Evolutionary conservation across 2,888 invertebrate genomes (phyloP), one percentile per base, ranked within the genome.

Genomic region (Terebella lapidaria): DNA sequence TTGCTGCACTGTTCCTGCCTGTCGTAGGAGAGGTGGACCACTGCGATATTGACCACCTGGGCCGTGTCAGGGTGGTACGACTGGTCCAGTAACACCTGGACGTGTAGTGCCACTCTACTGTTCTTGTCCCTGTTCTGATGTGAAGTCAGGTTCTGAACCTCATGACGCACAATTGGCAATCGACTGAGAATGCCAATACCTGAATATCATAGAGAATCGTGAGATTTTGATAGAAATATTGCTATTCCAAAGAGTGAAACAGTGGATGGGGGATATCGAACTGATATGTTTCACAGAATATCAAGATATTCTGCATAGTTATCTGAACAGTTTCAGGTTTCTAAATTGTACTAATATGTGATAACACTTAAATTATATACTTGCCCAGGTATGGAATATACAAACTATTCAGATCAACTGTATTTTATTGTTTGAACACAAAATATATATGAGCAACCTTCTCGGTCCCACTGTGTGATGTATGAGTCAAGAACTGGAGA

Each of bases 1-100:
- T 75, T 75, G 47, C 63, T 62, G 66, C 76, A 76, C 61, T 76
- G 75, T 61, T 75, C 74, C 29, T 67, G 66, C 56, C 72, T 62
- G 56, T 74, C 69, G 57, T 75, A 75, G 2, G 76, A 75, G 49
- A 76, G 66, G 54, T 76, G 76, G 3, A 72, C 69, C 3, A 69
- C 70, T 35, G 71, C 55, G 2, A 75, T 45, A 62, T 71, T 65
- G 10, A 71, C 35, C 27, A 20, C 24, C 22, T 63, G 69, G 60
- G 71, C 69, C 3, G 10, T 35, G 10, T 35, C 10, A 15, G 42
- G 42, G 10, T 35, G 42, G 42, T 15, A 35, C 42, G 49, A 49
- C 15, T 49, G 5, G 49, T 53, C 53, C 5, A 15, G 5, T 4
- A 15, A 10, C 26, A 25, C 20, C 27, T 25, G 25, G 4, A 55